phyloP scores from a whole-genome alignment of 64 coral and sea anemone species.

The Montipora capricornis region DNA sequence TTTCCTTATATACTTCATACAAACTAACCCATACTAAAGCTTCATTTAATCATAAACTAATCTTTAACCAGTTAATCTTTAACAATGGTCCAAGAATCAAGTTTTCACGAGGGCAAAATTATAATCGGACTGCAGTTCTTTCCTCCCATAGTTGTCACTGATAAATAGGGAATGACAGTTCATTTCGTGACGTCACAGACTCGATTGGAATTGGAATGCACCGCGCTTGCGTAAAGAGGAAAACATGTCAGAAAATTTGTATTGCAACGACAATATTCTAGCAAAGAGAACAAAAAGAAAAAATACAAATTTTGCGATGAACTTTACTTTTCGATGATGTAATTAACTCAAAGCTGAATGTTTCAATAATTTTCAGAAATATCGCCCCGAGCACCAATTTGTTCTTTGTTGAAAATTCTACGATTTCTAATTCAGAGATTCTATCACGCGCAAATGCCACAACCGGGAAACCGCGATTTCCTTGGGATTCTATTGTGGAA shows the following conservation, averaged over 20 bases:
- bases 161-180: neutral
- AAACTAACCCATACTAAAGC: too few relatives aligned
- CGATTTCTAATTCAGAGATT: neutral
- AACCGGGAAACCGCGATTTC: neutral
- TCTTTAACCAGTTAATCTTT: too few relatives aligned
- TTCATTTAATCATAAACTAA: too few relatives aligned
- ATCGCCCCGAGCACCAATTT: constrained; percentile 11
- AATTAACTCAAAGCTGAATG: neutral
- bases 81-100: too few relatives aligned
- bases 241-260: neutral
- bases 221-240: neutral
- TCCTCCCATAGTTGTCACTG: neutral
- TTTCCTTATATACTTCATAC: too few relatives aligned
- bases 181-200: constrained; percentile 42
- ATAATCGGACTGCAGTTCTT: neutral
- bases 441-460: neutral
- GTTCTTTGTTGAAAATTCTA: neutral
- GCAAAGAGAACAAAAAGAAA: neutral
- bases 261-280: constrained; percentile 10
- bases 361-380: neutral
- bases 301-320: neutral
- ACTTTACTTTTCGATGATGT: neutral
- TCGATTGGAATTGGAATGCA: neutral
- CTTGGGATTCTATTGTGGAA: neutral
- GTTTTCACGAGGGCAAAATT: neutral